phyloP scores from a whole-genome alignment of 2,113 vertebrate genomes.

The Arothron firmamentum region DNA sequence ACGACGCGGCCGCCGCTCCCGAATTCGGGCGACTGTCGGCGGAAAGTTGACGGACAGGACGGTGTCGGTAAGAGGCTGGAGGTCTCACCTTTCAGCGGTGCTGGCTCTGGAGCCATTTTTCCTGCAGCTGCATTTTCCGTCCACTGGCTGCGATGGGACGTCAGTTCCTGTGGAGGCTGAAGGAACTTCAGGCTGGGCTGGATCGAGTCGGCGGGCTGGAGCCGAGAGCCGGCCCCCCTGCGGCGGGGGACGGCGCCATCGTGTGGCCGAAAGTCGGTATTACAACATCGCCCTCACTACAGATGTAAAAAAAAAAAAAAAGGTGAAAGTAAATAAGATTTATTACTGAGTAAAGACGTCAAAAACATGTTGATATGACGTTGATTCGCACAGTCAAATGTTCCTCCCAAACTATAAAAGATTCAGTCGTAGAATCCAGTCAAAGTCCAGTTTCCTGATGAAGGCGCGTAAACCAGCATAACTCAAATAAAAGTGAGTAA shows the following conservation, averaged over 20 bases:
- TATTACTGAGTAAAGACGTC: too few relatives aligned
- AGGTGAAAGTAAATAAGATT: too few relatives aligned
- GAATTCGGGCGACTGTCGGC: neutral
- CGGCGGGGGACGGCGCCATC: constrained; percentile 27
- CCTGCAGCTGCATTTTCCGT: constrained; percentile 73
- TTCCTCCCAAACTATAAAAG: too few relatives aligned
- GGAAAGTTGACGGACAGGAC: constrained; percentile 32
- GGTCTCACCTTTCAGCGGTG: constrained; percentile 69
- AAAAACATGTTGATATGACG: too few relatives aligned
- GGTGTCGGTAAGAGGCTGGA: neutral
- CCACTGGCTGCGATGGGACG: constrained; percentile 65
- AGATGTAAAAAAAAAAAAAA: too few relatives aligned
- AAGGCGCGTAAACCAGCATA: too few relatives aligned
- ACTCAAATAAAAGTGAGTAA: too few relatives aligned
- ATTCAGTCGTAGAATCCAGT: too few relatives aligned
- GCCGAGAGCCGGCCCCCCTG: neutral
- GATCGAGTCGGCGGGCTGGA: constrained; percentile 7
- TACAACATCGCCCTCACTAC: too few relatives aligned
- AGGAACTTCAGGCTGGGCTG: constrained; percentile 11
- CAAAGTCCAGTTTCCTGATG: too few relatives aligned
- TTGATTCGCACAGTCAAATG: too few relatives aligned
- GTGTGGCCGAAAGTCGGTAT: constrained; percentile 5
- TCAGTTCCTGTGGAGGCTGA: constrained; percentile 75
- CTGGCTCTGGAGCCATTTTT: constrained; percentile 72
- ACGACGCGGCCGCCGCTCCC: neutral